Evolutionary conservation across 2,797 vertebrate species (phyloP), one percentile per base, ranked within the genome.

Genomic region (Ammospiza maritima): DNA sequence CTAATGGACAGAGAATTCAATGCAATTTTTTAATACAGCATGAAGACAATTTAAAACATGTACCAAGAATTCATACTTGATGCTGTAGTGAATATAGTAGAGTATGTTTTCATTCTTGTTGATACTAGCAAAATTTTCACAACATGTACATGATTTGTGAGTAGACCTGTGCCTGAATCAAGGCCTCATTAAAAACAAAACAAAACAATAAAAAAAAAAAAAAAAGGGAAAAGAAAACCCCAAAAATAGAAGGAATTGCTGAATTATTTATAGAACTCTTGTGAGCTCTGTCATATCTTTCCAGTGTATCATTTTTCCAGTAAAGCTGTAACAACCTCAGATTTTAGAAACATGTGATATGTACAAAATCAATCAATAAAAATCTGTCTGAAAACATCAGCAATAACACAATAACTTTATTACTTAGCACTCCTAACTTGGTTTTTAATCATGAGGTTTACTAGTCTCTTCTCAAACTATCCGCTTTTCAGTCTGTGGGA

Each of bases 51-150:
- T 83, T 81, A 79, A 48, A 95, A 87, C 26, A 45, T 29, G 22
- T 38, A 81, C 29, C 32, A 81, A 83, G 50, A 86, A 80, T 88
- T 92, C 79, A 75, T 22, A 81, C 50, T 73, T 92, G 58, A 69
- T 87, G 27, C 4, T 81, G 17, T 69, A 87, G 47, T 85, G 23
- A 89, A 64, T 82, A 66, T 15, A 92, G 50, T 51, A 81, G 8
- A 53, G 26, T 51, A 77, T 29, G 32, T 50, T 17, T 89, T 72
- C 50, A 77, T 61, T 75, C 44, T 58, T 91, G 54, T 48, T 75
- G 72, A 89, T 72, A 72, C 40, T 66, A 72, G 72, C 50, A 93
- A 91, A 89, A 88, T 80, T 66, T 54, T 96, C 44, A 82, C 30
- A 76, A 61, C 11, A 9, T 61, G 14, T 57, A 47, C 17, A 16